phyloP scores from a whole-genome alignment of 2,888 invertebrate genomes.

The Schrankia costaestrigalis region DNA sequence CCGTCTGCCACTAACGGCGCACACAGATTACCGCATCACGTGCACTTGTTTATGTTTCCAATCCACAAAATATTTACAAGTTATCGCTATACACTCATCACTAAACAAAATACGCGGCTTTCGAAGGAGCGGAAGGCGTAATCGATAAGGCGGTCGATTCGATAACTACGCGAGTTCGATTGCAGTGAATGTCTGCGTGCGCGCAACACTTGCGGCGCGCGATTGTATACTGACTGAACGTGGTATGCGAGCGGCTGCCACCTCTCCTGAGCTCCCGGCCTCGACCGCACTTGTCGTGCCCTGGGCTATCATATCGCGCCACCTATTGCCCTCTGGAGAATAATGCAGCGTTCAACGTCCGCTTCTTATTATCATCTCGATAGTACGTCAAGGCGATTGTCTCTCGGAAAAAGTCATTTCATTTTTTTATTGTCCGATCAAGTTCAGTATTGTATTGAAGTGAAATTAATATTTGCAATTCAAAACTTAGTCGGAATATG shows the following conservation, averaged over 20 bases:
- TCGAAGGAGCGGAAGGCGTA: constrained; percentile 48
- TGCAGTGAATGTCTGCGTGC: constrained; percentile 63
- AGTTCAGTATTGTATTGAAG: constrained; percentile 1
- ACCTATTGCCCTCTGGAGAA: constrained; percentile 70
- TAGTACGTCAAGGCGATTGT: constrained; percentile 33
- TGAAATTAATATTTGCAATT: neutral
- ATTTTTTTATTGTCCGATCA: constrained; percentile 6
- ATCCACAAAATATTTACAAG: constrained; percentile 46
- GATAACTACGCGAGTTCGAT: constrained; percentile 45
- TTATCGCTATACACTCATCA: constrained; percentile 49
- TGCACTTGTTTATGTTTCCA: constrained; percentile 48
- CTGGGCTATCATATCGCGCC: constrained; percentile 65
- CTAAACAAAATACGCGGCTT: constrained; percentile 47
- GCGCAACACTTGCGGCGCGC: constrained; percentile 74
- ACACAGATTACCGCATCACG: constrained; percentile 47
- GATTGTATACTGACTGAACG: constrained; percentile 75
- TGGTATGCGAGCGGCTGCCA: constrained; percentile 59
- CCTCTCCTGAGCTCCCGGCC: constrained; percentile 71
- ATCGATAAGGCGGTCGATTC: constrained; percentile 60
- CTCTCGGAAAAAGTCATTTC: constrained; percentile 10
- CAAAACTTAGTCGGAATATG: neutral
- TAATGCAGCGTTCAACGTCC: constrained; percentile 63
- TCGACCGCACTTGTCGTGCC: constrained; percentile 61
- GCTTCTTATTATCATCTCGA: constrained; percentile 55
- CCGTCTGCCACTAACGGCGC: constrained; percentile 58